These are phyloP conservation scores for Diachasma alloeum DNA, from an alignment of 1,140 invertebrate genomes.

Conservation along the genomic window DNA sequence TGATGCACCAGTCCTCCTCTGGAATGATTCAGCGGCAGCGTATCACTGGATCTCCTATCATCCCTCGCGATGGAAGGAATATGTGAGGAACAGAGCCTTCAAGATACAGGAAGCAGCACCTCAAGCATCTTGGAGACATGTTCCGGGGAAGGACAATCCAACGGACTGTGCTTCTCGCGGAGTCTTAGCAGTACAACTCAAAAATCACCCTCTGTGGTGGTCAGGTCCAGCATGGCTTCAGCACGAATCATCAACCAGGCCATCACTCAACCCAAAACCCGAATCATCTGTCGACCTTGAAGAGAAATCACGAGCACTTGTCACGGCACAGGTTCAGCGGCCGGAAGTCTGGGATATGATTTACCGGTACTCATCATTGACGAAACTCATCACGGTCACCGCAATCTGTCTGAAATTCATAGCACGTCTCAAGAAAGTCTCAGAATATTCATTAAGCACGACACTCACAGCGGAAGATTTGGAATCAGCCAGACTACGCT, in stretches of 20 bases:
- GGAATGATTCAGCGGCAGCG: neutral
- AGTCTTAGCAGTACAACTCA: too few relatives aligned
- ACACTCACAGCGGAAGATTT: neutral
- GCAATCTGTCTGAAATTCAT: neutral
- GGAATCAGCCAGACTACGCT: neutral
- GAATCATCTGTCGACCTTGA: too few relatives aligned
- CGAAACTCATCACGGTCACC: neutral
- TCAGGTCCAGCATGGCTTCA: too few relatives aligned
- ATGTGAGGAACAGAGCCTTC: neutral
- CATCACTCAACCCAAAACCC: too few relatives aligned
- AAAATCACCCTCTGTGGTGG: too few relatives aligned
- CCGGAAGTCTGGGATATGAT: neutral
- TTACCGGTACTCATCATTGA: neutral
- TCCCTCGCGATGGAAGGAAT: neutral
- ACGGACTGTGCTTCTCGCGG: too few relatives aligned
- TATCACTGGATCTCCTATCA: neutral
- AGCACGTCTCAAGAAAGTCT: neutral
- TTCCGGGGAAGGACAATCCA: too few relatives aligned
- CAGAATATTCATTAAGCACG: neutral
- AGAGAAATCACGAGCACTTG: too few relatives aligned
- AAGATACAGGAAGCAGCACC: neutral
- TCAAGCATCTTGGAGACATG: too few relatives aligned
- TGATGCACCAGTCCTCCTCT: neutral
- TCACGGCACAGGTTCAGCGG: too few relatives aligned
- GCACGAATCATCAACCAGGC: too few relatives aligned